Percentiles rank a stretch among this genome's conserved stretches.
Evolutionary conservation across 1,140 invertebrate genomes (phyloP).

Genomic region (Trichonephila clavipes): DNA sequence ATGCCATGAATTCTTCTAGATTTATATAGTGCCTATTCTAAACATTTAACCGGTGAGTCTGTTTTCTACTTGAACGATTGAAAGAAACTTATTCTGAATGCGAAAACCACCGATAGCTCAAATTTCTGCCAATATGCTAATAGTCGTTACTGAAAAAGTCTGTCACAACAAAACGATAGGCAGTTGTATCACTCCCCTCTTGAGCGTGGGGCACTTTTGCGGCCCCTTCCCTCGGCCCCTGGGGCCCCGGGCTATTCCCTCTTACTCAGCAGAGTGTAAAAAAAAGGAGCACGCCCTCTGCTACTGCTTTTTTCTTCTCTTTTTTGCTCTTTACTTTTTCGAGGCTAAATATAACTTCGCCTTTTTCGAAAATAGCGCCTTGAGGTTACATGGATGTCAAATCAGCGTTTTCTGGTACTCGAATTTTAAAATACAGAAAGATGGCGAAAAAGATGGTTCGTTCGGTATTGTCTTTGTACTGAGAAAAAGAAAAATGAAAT

Average conservation of each 20-base stretch:
- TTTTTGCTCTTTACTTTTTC: background rate
- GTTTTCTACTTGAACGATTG: background rate
- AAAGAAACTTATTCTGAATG: background rate
- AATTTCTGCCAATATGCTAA: constrained; percentile 2
- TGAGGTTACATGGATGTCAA: background rate
- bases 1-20: background rate
- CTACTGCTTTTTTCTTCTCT: background rate
- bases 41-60: background rate
- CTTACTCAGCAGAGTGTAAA: background rate
- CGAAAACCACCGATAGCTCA: background rate
- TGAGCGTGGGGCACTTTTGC: too few relatives aligned
- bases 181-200: background rate
- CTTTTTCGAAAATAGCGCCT: background rate
- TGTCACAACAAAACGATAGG: background rate
- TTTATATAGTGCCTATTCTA: background rate
- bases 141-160: background rate
- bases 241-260: background rate
- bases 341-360: background rate
- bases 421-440: background rate
- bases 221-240: background rate
- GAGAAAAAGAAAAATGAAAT: too few relatives aligned
- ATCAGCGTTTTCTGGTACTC: background rate
- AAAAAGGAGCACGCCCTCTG: background rate
- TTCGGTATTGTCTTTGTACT: background rate
- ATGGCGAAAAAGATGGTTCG: background rate